Conservation (phyloP, 2,888 invertebrate genomes). For the Drosophila heteroneura region DNA sequence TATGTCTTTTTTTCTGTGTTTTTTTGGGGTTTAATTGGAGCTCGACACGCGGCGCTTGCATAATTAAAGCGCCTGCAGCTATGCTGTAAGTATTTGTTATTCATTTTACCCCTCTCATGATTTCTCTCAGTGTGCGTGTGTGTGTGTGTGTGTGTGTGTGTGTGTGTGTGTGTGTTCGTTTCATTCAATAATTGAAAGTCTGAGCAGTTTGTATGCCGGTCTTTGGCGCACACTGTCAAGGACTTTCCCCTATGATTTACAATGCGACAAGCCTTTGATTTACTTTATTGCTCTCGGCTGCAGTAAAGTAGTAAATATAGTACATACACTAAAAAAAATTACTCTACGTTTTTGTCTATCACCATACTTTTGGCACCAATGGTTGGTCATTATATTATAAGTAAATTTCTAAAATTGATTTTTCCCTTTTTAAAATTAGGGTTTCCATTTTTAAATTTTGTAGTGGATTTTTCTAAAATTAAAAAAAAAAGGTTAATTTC, state of each 20-base stretch:
- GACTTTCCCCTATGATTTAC: constrained; percentile 56
- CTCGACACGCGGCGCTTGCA: constrained; percentile 62
- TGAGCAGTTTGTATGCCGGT: constrained; percentile 3
- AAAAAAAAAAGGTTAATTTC: not conserved
- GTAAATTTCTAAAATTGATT: not conserved
- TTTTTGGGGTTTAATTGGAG: constrained; percentile 65
- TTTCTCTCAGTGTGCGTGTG: not conserved
- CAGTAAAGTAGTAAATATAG: constrained; percentile 24
- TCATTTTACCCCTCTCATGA: constrained; percentile 36
- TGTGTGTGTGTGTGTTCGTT: constrained; percentile 32
- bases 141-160: constrained; percentile 6
- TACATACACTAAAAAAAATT: not conserved
- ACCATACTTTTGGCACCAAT: not conserved
- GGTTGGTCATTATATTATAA: not conserved
- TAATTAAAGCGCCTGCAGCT: constrained; percentile 58
- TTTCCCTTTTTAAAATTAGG: not conserved
- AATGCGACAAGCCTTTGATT: constrained; percentile 50
- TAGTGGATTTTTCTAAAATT: not conserved
- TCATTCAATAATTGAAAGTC: constrained; percentile 72
- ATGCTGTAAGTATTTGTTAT: constrained; percentile 70
- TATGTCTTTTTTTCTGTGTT: too few relatives aligned
- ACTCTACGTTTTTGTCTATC: not conserved
- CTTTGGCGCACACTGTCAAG: constrained; percentile 63
- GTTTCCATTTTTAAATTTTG: not conserved
- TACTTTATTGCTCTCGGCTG: constrained; percentile 59